These are phyloP conservation scores for Sinocyclocheilus grahami DNA, from an alignment of 2,113 vertebrate species.

Conservation along the genomic window DNA sequence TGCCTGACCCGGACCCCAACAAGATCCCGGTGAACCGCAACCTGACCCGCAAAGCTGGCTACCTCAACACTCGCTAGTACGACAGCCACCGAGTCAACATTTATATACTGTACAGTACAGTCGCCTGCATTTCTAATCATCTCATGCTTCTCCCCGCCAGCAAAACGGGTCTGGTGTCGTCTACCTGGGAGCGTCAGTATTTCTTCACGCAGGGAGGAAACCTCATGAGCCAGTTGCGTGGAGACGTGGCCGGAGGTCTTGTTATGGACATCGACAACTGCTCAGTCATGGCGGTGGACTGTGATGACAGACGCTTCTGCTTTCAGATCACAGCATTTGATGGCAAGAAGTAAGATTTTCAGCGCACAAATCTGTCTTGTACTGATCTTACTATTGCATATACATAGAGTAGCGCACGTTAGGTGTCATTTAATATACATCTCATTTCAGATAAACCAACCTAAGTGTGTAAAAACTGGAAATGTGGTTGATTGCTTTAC, in stretches of 20 bases:
- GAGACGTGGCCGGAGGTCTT: slow-evolving; percentile 92
- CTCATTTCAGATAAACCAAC: no score
- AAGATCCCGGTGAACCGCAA: slow-evolving; percentile 88
- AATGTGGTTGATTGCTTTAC: no score
- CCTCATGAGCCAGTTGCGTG: slow-evolving; percentile 93
- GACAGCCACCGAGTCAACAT: slow-evolving; percentile 23
- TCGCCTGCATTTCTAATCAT: neutral
- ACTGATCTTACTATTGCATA: neutral
- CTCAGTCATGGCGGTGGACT: slow-evolving; percentile 97
- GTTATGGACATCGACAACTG: slow-evolving; percentile 97
- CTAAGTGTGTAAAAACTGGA: no score
- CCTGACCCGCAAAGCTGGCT: slow-evolving; percentile 92
- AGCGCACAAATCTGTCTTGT: neutral
- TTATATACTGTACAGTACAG: neutral
- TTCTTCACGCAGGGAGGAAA: slow-evolving; percentile 99
- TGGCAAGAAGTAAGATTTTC: slow-evolving; percentile 82
- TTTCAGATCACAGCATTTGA: slow-evolving; percentile 98
- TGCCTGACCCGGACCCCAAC: slow-evolving; percentile 88
- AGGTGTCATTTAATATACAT: no score
- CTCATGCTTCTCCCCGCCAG: slow-evolving; percentile 67
- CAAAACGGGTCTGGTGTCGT: slow-evolving; percentile 96
- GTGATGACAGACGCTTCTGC: slow-evolving; percentile 93
- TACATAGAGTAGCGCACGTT: neutral
- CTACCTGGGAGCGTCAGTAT: slow-evolving; percentile 94
- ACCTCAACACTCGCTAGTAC: slow-evolving; percentile 95